phyloP scores from a whole-genome alignment of 2,797 vertebrate species.

The Sebastes ruberrimus region DNA sequence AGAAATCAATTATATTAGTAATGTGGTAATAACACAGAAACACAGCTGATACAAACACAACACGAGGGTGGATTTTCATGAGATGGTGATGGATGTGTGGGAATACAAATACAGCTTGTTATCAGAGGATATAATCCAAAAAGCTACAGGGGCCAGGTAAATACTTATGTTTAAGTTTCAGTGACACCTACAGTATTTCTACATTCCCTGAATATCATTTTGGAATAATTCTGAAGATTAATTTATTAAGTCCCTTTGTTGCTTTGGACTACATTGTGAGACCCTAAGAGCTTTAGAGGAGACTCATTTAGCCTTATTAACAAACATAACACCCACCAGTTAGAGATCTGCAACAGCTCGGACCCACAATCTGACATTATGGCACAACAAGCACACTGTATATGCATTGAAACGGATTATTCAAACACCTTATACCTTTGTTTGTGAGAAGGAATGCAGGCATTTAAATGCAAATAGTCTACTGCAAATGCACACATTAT shows the following conservation, averaged over 20 bases:
- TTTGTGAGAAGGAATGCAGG: not conserved
- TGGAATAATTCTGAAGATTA: conserved; percentile 37
- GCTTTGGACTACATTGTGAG: conserved; percentile 32
- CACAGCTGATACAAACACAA: not conserved
- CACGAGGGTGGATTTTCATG: not conserved
- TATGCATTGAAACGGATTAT: not conserved
- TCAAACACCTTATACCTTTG: not conserved
- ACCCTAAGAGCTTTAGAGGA: conserved; percentile 46
- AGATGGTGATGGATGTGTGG: not conserved
- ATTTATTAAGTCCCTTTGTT: conserved; percentile 58
- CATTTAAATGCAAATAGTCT: not conserved
- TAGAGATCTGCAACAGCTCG: conserved; percentile 19
- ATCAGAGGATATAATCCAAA: not conserved
- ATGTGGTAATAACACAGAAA: not conserved
- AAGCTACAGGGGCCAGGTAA: not conserved
- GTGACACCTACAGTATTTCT: not conserved
- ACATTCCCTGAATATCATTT: conserved; percentile 10
- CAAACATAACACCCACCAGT: conserved; percentile 46
- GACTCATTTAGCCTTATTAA: conserved; percentile 44
- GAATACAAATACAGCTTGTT: not conserved
- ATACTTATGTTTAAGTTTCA: not conserved
- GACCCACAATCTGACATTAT: conserved; percentile 15
- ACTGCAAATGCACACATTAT: not conserved
- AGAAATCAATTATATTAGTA: not conserved
- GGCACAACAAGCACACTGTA: not conserved